Percentiles rank a stretch among this genome's conserved stretches.
Conservation (phyloP, 1,140 invertebrate species). For the Trichomalopsis sarcophagae region DNA sequence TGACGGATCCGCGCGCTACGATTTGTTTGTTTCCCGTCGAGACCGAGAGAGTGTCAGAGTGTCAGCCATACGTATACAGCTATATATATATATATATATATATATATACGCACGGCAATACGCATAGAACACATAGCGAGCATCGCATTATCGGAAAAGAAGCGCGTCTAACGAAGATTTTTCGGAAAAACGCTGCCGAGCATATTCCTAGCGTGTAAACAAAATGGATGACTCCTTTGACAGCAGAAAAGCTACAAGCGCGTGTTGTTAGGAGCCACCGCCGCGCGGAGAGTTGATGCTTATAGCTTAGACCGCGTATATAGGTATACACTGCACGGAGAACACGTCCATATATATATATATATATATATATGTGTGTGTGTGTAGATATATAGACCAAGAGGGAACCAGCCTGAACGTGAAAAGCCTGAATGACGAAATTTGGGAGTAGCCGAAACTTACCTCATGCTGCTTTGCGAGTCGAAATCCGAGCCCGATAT, state of each 20-base stretch:
- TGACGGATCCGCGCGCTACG: background rate
- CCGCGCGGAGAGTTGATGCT: background rate
- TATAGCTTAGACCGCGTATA: too few relatives aligned
- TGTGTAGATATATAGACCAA: too few relatives aligned
- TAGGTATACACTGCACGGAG: background rate
- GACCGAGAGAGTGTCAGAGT: background rate
- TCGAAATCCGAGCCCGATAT: background rate
- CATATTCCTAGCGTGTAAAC: conserved; percentile 60
- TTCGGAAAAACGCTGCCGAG: background rate
- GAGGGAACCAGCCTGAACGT: background rate
- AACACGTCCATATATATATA: background rate
- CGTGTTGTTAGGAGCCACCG: background rate
- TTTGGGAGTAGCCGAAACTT: background rate
- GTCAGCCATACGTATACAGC: background rate
- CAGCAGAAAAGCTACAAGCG: conserved; percentile 47
- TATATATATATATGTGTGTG: background rate
- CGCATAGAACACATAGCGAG: background rate
- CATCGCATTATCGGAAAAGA: background rate
- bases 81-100: too few relatives aligned
- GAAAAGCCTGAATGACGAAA: background rate
- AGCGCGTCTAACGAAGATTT: background rate
- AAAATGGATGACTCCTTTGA: conserved; percentile 68
- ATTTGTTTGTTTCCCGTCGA: background rate
- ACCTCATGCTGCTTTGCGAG: background rate
- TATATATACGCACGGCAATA: background rate